Conservation (phyloP, 1,140 invertebrate species). For the Rhizoglyphus robini region DNA sequence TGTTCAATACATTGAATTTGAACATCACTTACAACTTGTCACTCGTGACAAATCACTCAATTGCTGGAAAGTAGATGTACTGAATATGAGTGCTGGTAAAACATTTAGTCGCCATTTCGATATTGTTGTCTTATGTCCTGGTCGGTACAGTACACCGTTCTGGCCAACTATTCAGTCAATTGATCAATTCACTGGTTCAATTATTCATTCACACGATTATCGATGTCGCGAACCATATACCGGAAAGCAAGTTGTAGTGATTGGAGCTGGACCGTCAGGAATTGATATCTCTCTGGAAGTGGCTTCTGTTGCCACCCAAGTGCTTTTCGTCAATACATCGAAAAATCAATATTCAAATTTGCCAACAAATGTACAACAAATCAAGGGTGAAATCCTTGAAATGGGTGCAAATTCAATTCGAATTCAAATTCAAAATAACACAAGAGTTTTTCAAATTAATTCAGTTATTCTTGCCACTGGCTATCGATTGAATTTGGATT, state of each 20-base stretch:
- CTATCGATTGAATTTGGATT: conserved; percentile 34
- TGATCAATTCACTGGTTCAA: conserved; percentile 49
- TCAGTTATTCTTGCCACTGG: conserved; percentile 38
- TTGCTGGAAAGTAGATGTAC: conserved; percentile 47
- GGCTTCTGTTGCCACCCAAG: conserved; percentile 44
- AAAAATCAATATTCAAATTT: conserved; percentile 7
- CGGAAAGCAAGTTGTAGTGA: conserved; percentile 50
- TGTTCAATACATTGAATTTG: conserved; percentile 52
- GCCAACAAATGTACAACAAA: conserved; percentile 21
- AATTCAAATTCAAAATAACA: too few relatives aligned
- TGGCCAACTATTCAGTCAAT: conserved; percentile 48
- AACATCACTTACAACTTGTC: conserved; percentile 46
- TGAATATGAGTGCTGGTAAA: conserved; percentile 42
- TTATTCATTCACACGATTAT: conserved; percentile 75
- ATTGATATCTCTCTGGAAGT: conserved; percentile 64
- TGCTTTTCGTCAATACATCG: conserved; percentile 10
- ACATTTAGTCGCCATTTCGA: conserved; percentile 23
- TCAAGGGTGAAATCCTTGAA: conserved; percentile 10
- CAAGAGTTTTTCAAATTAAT: conserved; percentile 31
- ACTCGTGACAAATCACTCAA: conserved; percentile 45
- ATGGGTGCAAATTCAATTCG: too few relatives aligned
- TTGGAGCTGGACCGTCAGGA: conserved; percentile 78
- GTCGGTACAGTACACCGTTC: conserved; percentile 43
- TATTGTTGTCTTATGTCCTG: conserved; percentile 28
- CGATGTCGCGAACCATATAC: conserved; percentile 50